These are phyloP conservation scores for Meloe dianella DNA, from an alignment of 2,888 invertebrate genomes.

Conservation along the genomic window DNA sequence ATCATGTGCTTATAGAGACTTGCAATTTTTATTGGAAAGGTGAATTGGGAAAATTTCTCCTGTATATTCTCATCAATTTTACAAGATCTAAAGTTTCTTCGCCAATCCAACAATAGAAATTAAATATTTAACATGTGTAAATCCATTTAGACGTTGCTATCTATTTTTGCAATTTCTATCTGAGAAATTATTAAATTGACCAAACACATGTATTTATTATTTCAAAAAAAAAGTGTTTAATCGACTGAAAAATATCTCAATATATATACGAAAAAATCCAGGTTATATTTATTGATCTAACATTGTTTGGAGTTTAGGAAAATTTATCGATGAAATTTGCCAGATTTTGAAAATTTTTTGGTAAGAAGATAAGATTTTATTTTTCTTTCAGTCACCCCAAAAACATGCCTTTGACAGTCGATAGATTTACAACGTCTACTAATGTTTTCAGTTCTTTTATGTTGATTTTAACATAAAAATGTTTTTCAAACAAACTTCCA, in stretches of 20 bases:
- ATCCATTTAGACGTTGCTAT: too few species aligned
- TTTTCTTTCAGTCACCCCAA: constrained; percentile 2
- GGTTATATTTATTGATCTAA: constrained; percentile 11
- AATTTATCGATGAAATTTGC: neutral
- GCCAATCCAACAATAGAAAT: neutral
- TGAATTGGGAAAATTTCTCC: neutral
- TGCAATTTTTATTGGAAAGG: neutral
- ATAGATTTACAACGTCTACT: constrained; percentile 6
- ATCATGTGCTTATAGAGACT: neutral
- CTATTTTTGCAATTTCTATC: neutral
- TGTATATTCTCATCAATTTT: neutral
- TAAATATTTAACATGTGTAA: neutral
- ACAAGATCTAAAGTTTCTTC: neutral
- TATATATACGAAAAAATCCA: neutral
- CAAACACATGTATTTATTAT: neutral
- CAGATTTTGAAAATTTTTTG: neutral
- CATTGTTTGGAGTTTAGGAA: neutral
- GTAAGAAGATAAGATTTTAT: too few species aligned
- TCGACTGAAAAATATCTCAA: neutral
- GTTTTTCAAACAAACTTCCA: neutral
- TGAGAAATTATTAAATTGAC: neutral
- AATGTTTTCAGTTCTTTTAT: constrained; percentile 24
- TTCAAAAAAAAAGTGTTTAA: neutral
- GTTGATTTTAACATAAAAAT: neutral
- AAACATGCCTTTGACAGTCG: constrained; percentile 18